Percentiles rank a stretch among this genome's conserved stretches.
Evolutionary conservation across 2,113 vertebrate species (phyloP).

Genomic region (Lepisosteus osseus): DNA sequence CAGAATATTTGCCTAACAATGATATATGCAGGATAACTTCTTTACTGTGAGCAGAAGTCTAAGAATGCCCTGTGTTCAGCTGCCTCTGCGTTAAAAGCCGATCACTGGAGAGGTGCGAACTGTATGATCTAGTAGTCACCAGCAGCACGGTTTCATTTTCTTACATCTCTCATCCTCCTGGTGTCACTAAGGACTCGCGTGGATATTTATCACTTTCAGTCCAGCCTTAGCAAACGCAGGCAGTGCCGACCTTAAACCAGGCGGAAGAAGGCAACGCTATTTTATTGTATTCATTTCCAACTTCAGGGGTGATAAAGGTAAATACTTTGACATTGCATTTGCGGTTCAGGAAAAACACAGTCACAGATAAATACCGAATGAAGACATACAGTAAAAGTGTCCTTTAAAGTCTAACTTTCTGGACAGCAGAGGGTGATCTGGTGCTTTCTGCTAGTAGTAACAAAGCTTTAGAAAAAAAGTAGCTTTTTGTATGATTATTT

Average conservation of each 20-base stretch:
- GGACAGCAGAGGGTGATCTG: constrained; percentile 15
- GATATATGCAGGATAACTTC: too few relatives aligned
- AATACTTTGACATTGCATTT: constrained; percentile 18
- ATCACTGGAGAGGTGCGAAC: too few relatives aligned
- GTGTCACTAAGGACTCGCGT: neutral
- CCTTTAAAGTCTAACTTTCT: constrained; percentile 25
- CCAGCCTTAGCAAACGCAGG: neutral
- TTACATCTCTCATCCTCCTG: constrained; percentile 4
- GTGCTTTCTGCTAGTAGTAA: constrained; percentile 10
- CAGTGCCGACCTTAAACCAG: constrained; percentile 4
- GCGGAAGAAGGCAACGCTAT: neutral
- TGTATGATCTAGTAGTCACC: too few relatives aligned
- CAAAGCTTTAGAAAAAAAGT: constrained; percentile 35
- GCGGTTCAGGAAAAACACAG: constrained; percentile 9
- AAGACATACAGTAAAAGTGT: constrained; percentile 10
- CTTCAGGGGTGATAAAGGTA: constrained; percentile 20
- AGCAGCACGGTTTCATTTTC: neutral
- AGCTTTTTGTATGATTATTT: constrained; percentile 27
- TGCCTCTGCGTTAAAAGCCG: too few relatives aligned
- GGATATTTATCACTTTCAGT: constrained; percentile 7
- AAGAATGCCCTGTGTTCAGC: too few relatives aligned
- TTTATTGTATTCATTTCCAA: constrained; percentile 4
- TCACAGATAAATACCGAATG: constrained; percentile 19
- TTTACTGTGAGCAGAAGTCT: too few relatives aligned
- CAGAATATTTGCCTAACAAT: too few relatives aligned